Evolutionary conservation across 2,113 vertebrate genomes (phyloP).

Genomic region (Atherinomorus stipes): DNA sequence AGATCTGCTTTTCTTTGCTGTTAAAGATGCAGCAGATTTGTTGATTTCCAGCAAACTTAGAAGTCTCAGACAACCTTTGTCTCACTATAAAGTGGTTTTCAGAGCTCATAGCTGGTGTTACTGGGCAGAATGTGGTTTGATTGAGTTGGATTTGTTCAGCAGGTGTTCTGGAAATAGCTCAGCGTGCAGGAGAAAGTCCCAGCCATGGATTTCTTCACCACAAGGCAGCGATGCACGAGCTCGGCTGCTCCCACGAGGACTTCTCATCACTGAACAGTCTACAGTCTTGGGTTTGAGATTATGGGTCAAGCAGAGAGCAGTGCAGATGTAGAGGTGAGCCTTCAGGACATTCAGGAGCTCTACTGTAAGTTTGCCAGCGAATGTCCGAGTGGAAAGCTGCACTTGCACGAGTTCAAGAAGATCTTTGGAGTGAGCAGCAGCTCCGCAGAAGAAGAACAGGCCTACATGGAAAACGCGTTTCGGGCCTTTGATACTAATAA

Average conservation of each 20-base stretch:
- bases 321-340: conserved; percentile 77
- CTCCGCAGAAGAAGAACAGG: conserved; percentile 80
- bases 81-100: background rate
- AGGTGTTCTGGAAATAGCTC: background rate
- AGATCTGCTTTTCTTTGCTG: background rate
- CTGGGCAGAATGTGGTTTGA: background rate
- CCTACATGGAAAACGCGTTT: conserved; percentile 86
- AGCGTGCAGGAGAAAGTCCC: background rate
- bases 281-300: background rate
- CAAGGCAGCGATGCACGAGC: background rate
- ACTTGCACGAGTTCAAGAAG: conserved; percentile 86
- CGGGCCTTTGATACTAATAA: conserved; percentile 86
- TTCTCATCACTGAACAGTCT: background rate
- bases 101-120: background rate
- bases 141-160: background rate
- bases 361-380: conserved; percentile 87
- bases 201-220: background rate
- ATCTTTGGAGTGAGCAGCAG: conserved; percentile 84
- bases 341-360: conserved; percentile 85
- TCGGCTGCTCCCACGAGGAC: background rate
- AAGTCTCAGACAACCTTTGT: background rate
- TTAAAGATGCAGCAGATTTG: background rate
- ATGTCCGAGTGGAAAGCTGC: conserved; percentile 88
- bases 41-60: background rate
- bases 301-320: conserved; percentile 82